Percentiles rank a stretch among this genome's conserved stretches.
Evolutionary conservation across 2,797 vertebrate genomes (phyloP).

Genomic region (Chanos chanos): DNA sequence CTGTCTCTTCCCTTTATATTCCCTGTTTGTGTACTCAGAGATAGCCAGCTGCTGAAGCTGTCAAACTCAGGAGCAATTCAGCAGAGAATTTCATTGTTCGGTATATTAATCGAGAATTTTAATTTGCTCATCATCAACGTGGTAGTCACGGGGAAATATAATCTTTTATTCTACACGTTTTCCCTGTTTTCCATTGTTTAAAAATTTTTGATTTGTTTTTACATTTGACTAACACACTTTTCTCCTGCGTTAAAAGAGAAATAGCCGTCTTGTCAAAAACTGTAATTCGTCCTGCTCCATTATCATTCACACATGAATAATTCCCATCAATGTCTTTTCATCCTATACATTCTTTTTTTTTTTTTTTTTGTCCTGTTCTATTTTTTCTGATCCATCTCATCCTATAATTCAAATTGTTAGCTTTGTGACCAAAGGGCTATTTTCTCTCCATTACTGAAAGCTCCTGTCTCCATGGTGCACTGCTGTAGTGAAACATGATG

Average conservation of each 20-base stretch:
- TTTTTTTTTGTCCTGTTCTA: constrained; percentile 22
- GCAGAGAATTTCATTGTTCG: no score
- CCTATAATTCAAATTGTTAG: constrained; percentile 22
- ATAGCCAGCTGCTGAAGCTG: neutral
- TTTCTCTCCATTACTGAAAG: constrained; percentile 5
- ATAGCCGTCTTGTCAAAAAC: no score
- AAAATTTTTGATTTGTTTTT: no score
- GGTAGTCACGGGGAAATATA: no score
- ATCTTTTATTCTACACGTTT: no score
- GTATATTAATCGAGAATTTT: no score
- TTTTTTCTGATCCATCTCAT: constrained; percentile 1
- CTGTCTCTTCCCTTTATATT: constrained; percentile 14
- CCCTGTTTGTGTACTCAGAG: constrained; percentile 1
- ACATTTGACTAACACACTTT: neutral
- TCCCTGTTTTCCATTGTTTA: no score
- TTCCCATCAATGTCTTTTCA: neutral
- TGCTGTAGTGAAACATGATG: constrained; percentile 8
- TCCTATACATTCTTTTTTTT: constrained; percentile 6
- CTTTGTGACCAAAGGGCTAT: constrained; percentile 18
- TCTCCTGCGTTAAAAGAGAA: constrained; percentile 13
- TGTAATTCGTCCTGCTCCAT: neutral
- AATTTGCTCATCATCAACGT: no score
- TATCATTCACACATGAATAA: neutral
- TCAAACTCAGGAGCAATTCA: constrained; percentile 5
- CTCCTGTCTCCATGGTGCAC: constrained; percentile 9